Evolutionary conservation across 2,113 vertebrate species (phyloP), one percentile per base, ranked within the genome.

Genomic region (Psilopsiagon aurifrons): DNA sequence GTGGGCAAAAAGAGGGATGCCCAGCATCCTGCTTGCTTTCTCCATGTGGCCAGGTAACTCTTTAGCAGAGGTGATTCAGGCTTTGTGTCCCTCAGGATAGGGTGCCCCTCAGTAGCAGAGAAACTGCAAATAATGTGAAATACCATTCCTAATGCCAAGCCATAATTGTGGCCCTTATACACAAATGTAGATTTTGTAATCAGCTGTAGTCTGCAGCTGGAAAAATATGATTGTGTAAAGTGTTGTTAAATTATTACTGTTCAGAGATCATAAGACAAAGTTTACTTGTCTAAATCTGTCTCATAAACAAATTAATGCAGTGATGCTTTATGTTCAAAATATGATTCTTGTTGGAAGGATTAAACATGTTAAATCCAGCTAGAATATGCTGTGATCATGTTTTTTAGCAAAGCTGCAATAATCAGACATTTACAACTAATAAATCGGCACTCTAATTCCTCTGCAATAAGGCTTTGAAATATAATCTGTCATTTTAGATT

Each of bases 361-460:
- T 98, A 98, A 96, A 91, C 19, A 3, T 75, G 76, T 94, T 97
- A 98, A 98, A 98, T 97, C 97, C 96, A 94, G 83, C 94, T 95
- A 96, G 94, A 97, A 97, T 98, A 97, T 94, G 94, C 92, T 89
- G 86, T 95, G 97, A 95, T 95, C 83, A 5, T 94, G 90, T 97
- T 97, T 97, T 94, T 92, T 90, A 97, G 97, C 95, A 98, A 98
- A 98, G 97, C 98, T 96, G 91, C 92, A 97, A 97, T 98, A 97
- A 98, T 97, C 98, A 96, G 94, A 98, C 98, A 96, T 97, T 98
- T 98, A 98, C 98, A 97, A 98, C 97, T 97, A 98, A 98, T 98
- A 98, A 98, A 98, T 97, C 91, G 29, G 97, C 83, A 76, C 91
- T 98, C 95, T 98, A 98, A 98, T 98, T 98, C 98, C 96, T 96